Percentiles rank a stretch among this genome's conserved stretches.
Evolutionary conservation across 1,140 invertebrate genomes (phyloP).

Genomic region (Nylanderia fulva): DNA sequence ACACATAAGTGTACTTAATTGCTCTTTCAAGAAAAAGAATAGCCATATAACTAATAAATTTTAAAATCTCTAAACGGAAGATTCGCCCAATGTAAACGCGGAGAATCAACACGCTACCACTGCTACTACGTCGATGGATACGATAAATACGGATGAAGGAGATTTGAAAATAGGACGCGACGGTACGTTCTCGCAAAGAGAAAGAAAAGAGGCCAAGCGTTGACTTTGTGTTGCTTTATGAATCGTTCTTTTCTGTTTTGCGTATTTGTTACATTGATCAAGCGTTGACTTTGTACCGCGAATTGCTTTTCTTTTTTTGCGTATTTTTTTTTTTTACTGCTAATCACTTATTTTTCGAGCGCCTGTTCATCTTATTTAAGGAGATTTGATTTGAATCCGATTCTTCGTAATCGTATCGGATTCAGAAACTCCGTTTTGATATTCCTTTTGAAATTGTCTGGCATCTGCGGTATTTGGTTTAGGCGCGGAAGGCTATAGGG

Average conservation of each 20-base stretch:
- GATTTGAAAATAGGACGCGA: slow-evolving; percentile 72
- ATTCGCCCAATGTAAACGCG: slow-evolving; percentile 71
- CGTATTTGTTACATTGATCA: slow-evolving; percentile 27
- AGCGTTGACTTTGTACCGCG: background rate
- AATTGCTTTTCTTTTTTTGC: background rate
- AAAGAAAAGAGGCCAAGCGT: slow-evolving; percentile 8
- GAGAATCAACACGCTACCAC: slow-evolving; percentile 69
- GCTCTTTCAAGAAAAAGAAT: background rate
- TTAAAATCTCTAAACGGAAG: slow-evolving; percentile 58
- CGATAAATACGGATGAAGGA: slow-evolving; percentile 72
- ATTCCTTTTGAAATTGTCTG: background rate
- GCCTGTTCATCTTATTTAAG: background rate
- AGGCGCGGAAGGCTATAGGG: slow-evolving; percentile 87
- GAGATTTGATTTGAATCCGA: background rate
- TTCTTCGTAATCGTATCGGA: slow-evolving; percentile 33
- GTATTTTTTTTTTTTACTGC: background rate
- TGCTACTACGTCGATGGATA: slow-evolving; percentile 73
- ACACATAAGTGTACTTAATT: background rate
- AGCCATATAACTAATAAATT: slow-evolving; percentile 26
- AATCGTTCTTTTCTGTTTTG: slow-evolving; percentile 21
- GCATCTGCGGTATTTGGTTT: slow-evolving; percentile 17
- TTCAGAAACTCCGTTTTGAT: background rate
- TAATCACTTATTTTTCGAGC: background rate
- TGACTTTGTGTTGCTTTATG: background rate
- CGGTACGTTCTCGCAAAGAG: slow-evolving; percentile 51